Percentiles rank a stretch among this genome's conserved stretches.
Conservation (phyloP, 2,797 vertebrate genomes). For the Trachops cirrhosus region DNA sequence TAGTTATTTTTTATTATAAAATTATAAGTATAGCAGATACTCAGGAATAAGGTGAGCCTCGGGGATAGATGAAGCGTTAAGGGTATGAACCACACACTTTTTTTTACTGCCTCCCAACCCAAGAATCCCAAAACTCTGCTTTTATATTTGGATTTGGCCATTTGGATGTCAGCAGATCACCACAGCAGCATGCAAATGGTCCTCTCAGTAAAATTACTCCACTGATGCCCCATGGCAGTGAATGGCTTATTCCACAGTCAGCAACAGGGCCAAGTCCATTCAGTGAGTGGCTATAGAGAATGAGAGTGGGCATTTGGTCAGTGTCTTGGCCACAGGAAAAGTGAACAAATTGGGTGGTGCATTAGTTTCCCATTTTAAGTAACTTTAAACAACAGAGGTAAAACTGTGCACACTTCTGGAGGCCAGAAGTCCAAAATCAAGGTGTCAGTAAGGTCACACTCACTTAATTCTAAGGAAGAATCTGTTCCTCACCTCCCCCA, state of each 20-base stretch:
- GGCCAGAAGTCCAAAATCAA: background rate
- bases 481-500: background rate
- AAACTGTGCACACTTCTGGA: background rate
- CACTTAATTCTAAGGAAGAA: background rate
- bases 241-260: background rate
- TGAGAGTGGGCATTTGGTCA: accelerated
- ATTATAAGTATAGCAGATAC: background rate
- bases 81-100: background rate
- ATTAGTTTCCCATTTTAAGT: background rate
- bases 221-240: background rate
- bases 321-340: background rate
- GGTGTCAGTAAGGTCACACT: background rate
- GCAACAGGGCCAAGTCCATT: background rate
- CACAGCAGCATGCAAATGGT: background rate
- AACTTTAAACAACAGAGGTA: background rate
- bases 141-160: background rate
- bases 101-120: background rate
- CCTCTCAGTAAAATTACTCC: background rate
- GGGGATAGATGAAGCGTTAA: background rate
- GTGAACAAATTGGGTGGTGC: accelerated
- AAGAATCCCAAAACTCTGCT: background rate
- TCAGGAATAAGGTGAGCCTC: background rate
- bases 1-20: background rate
- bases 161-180: background rate
- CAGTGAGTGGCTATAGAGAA: background rate